These are phyloP conservation scores for Heterodera filipjevi DNA, from an alignment of 2,888 invertebrate genomes.

Conservation along the genomic window DNA sequence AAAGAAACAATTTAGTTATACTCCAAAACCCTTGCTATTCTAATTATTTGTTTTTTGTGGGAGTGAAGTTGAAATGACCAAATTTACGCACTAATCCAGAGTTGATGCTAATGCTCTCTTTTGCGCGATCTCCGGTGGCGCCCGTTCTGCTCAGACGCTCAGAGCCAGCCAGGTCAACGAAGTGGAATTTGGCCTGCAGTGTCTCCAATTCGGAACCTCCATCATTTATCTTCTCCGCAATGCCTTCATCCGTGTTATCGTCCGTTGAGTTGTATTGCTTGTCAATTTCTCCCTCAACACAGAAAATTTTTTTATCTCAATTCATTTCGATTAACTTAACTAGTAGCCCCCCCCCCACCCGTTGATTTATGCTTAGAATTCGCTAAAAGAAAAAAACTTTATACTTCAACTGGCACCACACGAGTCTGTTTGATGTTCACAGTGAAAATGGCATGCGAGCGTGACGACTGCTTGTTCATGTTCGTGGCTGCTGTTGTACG, in stretches of 20 bases:
- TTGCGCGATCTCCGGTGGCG: constrained; percentile 93
- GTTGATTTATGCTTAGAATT: too few species aligned
- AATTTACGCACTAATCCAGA: constrained; percentile 82
- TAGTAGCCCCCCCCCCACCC: not conserved
- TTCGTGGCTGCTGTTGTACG: constrained; percentile 98
- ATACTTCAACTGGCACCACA: constrained; percentile 31
- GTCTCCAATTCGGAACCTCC: constrained; percentile 74
- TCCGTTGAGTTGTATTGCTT: not conserved
- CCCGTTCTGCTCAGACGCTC: constrained; percentile 94
- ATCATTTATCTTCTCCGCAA: not conserved
- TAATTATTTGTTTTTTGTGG: too few species aligned
- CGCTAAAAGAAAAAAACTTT: not conserved
- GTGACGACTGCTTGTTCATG: constrained; percentile 95
- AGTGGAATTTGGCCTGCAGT: constrained; percentile 94
- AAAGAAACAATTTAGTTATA: too few species aligned
- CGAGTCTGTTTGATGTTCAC: constrained; percentile 68
- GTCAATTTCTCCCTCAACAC: too few species aligned
- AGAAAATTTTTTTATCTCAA: not conserved
- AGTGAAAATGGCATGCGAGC: constrained; percentile 96
- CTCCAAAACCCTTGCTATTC: too few species aligned
- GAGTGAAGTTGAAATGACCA: not conserved
- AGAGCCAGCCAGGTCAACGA: constrained; percentile 96
- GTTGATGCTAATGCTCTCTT: constrained; percentile 97
- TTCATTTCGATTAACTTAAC: not conserved
- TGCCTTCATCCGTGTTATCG: not conserved